Evolutionary conservation across 2,113 vertebrate genomes (phyloP).

Genomic region (Percopsis transmontana): DNA sequence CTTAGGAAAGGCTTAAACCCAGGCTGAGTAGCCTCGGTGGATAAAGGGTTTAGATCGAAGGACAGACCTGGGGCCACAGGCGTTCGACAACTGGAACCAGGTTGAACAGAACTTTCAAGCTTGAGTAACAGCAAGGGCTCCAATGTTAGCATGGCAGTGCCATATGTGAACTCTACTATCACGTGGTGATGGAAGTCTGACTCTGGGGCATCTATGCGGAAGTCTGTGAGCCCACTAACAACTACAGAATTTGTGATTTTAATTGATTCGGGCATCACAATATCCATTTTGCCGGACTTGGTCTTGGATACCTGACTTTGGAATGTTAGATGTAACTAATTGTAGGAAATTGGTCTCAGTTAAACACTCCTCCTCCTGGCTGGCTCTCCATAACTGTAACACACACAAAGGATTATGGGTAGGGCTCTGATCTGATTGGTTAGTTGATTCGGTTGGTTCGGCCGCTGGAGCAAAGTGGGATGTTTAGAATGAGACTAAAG

Average conservation of each 20-base stretch:
- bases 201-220: not conserved
- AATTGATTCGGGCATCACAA: not conserved
- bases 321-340: not conserved
- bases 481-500: too few species aligned
- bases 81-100: too few species aligned
- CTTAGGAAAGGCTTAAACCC: too few species aligned
- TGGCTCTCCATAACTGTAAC: too few species aligned
- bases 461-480: too few species aligned
- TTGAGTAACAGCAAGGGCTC: not conserved
- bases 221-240: not conserved
- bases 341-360: not conserved
- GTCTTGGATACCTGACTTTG: not conserved
- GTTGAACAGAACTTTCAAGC: not conserved
- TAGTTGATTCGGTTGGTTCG: too few species aligned
- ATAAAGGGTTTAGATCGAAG: too few species aligned
- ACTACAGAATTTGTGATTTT: not conserved
- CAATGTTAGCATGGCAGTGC: not conserved
- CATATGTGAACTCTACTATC: constrained; percentile 2
- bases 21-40: too few species aligned
- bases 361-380: too few species aligned
- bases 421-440: too few species aligned
- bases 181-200: not conserved
- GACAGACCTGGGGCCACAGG: too few species aligned
- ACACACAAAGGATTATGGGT: too few species aligned
- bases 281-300: not conserved